Evolutionary conservation across 1,140 invertebrate genomes (phyloP).

Genomic region (Cotesia glomerata): DNA sequence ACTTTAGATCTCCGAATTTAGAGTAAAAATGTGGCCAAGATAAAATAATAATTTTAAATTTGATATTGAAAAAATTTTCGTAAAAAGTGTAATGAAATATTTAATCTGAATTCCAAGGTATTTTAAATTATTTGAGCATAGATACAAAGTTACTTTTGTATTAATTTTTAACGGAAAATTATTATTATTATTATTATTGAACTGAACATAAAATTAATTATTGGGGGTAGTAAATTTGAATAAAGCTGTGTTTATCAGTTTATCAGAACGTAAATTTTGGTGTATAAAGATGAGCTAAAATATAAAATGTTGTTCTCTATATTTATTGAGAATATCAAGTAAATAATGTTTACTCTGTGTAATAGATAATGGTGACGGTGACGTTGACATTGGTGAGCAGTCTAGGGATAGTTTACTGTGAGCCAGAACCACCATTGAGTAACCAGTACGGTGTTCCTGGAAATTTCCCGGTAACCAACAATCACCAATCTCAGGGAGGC

Average conservation of each 20-base stretch:
- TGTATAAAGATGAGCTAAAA: too few species aligned
- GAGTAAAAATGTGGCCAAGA: too few species aligned
- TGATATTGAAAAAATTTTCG: too few species aligned
- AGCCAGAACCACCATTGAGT: constrained; percentile 56
- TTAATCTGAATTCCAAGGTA: background rate
- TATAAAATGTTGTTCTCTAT: too few species aligned
- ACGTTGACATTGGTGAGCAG: constrained; percentile 39
- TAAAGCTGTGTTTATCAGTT: background rate
- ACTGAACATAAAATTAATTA: background rate
- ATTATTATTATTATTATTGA: background rate
- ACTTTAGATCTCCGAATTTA: too few species aligned
- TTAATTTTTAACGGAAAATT: background rate
- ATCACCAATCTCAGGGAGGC: constrained; percentile 45
- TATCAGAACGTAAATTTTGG: too few species aligned
- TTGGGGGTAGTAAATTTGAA: background rate
- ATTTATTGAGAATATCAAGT: background rate
- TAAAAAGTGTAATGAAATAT: background rate
- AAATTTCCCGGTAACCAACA: constrained; percentile 50
- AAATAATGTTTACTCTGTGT: constrained; percentile 23
- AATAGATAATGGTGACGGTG: constrained; percentile 46
- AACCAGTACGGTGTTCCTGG: constrained; percentile 59
- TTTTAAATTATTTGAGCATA: background rate
- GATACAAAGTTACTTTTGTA: too few species aligned
- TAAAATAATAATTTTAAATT: too few species aligned
- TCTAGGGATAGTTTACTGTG: constrained; percentile 45